Evolutionary conservation across 1,140 invertebrate species (phyloP).

Genomic region (Zaprionus vittiger): DNA sequence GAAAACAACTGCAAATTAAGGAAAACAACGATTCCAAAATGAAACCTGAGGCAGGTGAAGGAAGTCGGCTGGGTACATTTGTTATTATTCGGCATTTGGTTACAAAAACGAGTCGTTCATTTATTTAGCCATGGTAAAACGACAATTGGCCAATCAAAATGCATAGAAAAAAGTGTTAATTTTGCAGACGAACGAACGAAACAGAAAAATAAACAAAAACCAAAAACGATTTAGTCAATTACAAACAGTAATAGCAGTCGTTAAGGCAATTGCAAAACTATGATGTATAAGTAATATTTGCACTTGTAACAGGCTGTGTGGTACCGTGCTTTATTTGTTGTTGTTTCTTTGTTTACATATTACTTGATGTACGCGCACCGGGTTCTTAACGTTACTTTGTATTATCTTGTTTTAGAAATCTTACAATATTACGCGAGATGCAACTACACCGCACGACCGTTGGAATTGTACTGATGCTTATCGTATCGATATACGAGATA

Average conservation of each 20-base stretch:
- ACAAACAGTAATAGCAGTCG: constrained; percentile 25
- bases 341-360: constrained; percentile 40
- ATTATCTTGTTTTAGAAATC: constrained; percentile 10
- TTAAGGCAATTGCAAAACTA: constrained; percentile 40
- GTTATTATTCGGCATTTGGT: constrained; percentile 14
- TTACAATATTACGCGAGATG: background rate
- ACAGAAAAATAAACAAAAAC: constrained; percentile 30
- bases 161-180: constrained; percentile 63
- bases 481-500: constrained; percentile 11
- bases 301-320: background rate
- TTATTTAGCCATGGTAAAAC: constrained; percentile 1
- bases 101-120: constrained; percentile 28
- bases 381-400: constrained; percentile 16
- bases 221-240: constrained; percentile 25
- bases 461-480: constrained; percentile 43
- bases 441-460: constrained; percentile 35
- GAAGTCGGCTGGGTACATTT: constrained; percentile 3
- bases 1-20: constrained; percentile 13
- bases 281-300: constrained; percentile 6
- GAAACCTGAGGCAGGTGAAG: constrained; percentile 6
- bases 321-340: constrained; percentile 18
- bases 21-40: constrained; percentile 8
- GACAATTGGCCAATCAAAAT: constrained; percentile 31
- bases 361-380: constrained; percentile 4
- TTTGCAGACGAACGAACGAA: constrained; percentile 43